Conservation (phyloP, 1,140 invertebrate species). For the Pseudomyrmex concolor region DNA sequence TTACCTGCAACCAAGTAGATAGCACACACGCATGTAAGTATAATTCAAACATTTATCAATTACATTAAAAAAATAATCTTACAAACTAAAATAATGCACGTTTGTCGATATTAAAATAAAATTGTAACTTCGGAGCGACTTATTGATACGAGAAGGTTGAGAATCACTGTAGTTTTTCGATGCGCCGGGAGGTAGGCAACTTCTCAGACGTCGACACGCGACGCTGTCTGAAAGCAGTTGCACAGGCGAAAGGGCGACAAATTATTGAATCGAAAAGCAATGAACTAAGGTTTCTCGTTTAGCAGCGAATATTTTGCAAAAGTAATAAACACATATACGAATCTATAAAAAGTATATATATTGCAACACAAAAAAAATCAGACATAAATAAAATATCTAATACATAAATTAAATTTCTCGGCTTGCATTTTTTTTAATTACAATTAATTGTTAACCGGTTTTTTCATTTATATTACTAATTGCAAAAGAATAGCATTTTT, state of each 20-base stretch:
- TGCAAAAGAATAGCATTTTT: too few relatives aligned
- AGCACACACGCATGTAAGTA: not conserved
- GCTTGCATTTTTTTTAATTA: too few relatives aligned
- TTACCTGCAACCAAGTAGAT: conserved; percentile 88
- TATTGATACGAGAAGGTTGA: conserved; percentile 14
- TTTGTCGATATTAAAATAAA: not conserved
- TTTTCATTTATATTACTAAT: too few relatives aligned
- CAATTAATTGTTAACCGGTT: too few relatives aligned
- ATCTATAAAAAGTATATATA: too few relatives aligned
- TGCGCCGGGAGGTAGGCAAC: conserved; percentile 49
- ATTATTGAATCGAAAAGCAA: conserved; percentile 21
- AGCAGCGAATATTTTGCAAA: not conserved
- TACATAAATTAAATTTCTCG: too few relatives aligned
- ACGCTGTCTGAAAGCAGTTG: conserved; percentile 39
- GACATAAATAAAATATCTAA: too few relatives aligned
- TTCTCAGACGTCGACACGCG: conserved; percentile 40
- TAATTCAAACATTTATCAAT: not conserved
- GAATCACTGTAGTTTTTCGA: conserved; percentile 20
- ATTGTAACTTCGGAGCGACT: conserved; percentile 17
- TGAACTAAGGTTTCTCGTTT: not conserved
- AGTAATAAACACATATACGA: not conserved
- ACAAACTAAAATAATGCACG: not conserved
- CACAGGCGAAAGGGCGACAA: conserved; percentile 34
- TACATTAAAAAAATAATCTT: not conserved
- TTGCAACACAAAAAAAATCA: too few relatives aligned